A percentile compares a stretch with the other conserved stretches of the same genome.
Evolutionary conservation across 2,113 vertebrate genomes (phyloP).

Genomic region (Xiphophorus hellerii): DNA sequence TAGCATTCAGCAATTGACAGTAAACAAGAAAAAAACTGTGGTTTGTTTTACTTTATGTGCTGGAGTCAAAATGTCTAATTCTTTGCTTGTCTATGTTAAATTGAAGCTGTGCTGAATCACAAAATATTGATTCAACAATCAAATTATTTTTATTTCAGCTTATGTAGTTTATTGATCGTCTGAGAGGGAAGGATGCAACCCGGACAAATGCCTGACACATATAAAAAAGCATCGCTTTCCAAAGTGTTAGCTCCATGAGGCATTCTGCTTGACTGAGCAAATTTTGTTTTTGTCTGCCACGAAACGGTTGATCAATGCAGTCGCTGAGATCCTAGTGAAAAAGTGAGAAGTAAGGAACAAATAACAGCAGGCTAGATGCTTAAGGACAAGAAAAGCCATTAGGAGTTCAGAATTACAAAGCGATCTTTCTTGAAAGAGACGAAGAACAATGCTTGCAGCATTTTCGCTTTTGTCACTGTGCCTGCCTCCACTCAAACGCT

Average conservation of each 20-base stretch:
- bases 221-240: background rate
- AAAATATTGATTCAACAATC: background rate
- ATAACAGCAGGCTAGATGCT: conserved; percentile 39
- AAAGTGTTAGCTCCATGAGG: conserved; percentile 11
- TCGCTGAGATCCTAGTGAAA: conserved; percentile 39
- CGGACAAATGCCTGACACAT: conserved; percentile 1
- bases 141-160: background rate
- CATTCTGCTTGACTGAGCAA: conserved; percentile 35
- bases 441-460: conserved; percentile 36
- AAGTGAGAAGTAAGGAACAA: conserved; percentile 48
- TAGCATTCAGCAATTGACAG: background rate
- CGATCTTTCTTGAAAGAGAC: conserved; percentile 52
- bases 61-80: background rate
- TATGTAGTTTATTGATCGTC: conserved; percentile 1
- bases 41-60: background rate
- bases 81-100: background rate
- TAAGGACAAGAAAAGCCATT: conserved; percentile 54
- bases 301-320: conserved; percentile 47
- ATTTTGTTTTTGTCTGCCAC: conserved; percentile 25
- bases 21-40: background rate
- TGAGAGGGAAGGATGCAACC: background rate
- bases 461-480: conserved; percentile 38
- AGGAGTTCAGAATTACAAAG: conserved; percentile 35
- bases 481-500: conserved; percentile 29
- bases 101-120: background rate